Conservation (phyloP, 2,888 invertebrate species). For the Cancer borealis region DNA sequence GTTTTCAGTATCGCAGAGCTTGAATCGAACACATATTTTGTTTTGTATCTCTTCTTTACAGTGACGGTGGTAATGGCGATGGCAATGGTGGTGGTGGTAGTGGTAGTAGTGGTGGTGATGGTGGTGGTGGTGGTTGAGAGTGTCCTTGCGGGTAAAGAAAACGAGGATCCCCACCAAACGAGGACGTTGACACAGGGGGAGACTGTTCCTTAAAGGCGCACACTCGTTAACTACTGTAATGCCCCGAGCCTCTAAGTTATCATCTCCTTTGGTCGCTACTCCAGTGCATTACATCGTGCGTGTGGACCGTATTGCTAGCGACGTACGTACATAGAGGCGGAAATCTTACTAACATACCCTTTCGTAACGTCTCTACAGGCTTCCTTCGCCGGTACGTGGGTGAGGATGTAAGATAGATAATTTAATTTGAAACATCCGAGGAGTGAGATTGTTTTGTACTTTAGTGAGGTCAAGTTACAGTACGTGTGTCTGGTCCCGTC, state of each 20-base stretch:
- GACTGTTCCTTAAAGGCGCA: constrained; percentile 25
- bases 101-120: background rate
- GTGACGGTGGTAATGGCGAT: background rate
- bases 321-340: constrained; percentile 8
- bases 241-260: constrained; percentile 22
- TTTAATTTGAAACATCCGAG: background rate
- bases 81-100: background rate
- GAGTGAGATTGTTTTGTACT: background rate
- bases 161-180: background rate
- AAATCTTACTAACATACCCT: background rate
- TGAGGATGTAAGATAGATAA: background rate
- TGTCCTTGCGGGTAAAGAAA: background rate
- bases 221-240: background rate
- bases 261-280: constrained; percentile 4
- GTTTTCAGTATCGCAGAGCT: too few relatives aligned
- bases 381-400: background rate
- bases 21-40: too few relatives aligned
- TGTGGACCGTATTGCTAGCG: constrained; percentile 12
- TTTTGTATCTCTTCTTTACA: too few relatives aligned
- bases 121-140: background rate
- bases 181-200: background rate
- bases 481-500: background rate
- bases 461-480: background rate
- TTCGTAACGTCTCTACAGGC: background rate
- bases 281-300: background rate